A percentile compares a stretch with the other conserved stretches of the same genome.
Conservation (phyloP, 2,888 invertebrate species). For the Elysia crispata region DNA sequence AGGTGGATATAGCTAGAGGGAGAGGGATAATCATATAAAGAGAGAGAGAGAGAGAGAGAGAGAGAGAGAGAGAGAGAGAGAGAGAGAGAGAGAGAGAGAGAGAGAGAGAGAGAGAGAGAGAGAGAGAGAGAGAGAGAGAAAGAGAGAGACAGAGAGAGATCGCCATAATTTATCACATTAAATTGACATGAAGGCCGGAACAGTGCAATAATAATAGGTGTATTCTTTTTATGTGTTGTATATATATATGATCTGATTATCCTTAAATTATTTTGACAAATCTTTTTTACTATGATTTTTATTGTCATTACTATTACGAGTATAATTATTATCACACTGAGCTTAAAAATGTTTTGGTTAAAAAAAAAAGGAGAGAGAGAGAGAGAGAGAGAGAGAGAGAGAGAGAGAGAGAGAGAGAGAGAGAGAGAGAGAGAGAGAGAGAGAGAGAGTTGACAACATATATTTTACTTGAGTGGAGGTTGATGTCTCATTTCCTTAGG, state of each 20-base stretch:
- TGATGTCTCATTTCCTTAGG: no score
- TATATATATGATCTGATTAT: no score
- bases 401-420: background rate
- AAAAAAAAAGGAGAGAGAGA: background rate
- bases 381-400: conserved; percentile 6
- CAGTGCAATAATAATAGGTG: no score
- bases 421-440: conserved; percentile 13
- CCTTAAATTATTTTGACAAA: no score
- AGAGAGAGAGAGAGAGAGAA: conserved; percentile 34
- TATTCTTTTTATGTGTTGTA: no score
- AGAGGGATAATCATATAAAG: conserved; percentile 25
- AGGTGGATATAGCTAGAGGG: no score
- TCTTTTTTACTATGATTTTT: no score
- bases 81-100: background rate
- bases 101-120: background rate
- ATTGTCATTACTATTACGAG: no score
- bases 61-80: conserved; percentile 2
- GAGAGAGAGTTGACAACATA: background rate
- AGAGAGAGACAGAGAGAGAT: conserved; percentile 38
- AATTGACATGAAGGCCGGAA: no score
- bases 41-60: conserved; percentile 30
- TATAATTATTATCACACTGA: no score
- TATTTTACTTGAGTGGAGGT: no score
- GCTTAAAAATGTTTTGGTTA: background rate
- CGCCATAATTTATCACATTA: no score